phyloP scores from a whole-genome alignment of 2,797 vertebrate genomes.

The Menidia menidia region DNA sequence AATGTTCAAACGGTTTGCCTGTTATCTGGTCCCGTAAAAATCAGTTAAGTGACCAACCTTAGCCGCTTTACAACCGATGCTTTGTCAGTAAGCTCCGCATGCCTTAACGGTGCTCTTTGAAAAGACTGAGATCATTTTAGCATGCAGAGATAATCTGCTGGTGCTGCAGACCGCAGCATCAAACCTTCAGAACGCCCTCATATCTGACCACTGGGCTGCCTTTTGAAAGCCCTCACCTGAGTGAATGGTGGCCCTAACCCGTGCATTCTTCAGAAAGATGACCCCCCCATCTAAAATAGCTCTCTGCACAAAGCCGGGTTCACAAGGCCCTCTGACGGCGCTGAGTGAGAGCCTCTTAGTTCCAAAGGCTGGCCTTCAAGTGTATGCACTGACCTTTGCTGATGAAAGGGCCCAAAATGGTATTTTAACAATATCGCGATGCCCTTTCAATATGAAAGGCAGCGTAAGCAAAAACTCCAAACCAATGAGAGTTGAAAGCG shows the following conservation, averaged over 20 bases:
- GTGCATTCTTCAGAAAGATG: constrained; percentile 66
- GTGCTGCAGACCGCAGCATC: constrained; percentile 7
- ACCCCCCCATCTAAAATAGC: constrained; percentile 74
- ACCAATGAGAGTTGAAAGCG: constrained; percentile 64
- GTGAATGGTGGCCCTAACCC: constrained; percentile 58
- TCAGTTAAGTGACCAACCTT: too few relatives aligned
- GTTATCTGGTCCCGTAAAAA: too few relatives aligned
- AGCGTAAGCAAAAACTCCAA: constrained; percentile 68
- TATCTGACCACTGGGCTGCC: constrained; percentile 31
- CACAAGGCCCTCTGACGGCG: constrained; percentile 65
- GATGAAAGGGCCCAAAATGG: constrained; percentile 83
- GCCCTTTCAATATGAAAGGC: constrained; percentile 84
- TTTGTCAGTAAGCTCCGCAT: too few relatives aligned
- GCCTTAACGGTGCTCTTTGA: not conserved
- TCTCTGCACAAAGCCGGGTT: constrained; percentile 68
- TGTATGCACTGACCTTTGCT: constrained; percentile 84
- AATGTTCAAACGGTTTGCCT: too few relatives aligned
- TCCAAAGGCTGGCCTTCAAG: constrained; percentile 79
- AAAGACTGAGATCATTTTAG: constrained; percentile 2
- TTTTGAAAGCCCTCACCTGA: constrained; percentile 30
- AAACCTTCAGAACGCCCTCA: constrained; percentile 30
- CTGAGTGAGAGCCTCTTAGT: constrained; percentile 71
- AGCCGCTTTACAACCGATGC: not conserved
- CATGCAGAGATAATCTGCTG: constrained; percentile 3
- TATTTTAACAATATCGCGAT: constrained; percentile 86